Evolutionary conservation across 2,797 vertebrate genomes (phyloP), one percentile per base, ranked within the genome.

Genomic region (Aviceda leuphotes): DNA sequence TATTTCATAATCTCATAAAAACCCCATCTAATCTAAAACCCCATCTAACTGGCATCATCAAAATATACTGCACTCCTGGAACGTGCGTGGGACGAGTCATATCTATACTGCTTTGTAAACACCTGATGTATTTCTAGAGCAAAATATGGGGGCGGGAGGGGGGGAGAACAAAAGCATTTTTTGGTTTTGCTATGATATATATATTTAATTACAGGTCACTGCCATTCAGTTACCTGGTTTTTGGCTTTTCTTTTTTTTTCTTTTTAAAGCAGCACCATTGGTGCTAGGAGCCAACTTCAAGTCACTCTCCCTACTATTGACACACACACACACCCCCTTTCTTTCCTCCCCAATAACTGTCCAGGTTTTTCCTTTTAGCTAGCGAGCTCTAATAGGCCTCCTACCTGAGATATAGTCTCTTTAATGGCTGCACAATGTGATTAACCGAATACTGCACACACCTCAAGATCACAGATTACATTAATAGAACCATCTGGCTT

Each of bases 401-500:
- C 15, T 35, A 16, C 89, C 92, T 67, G 91, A 90, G 35, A 41
- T 50, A 80, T 90, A 77, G 90, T 92, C 83, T 83, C 95, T 91
- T 96, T 92, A 92, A 91, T 37, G 93, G 95, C 54, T 11, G 78
- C 72, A 73, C 79, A 11, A 21, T 39, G 96, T 92, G 96, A 97
- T 97, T 79, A 97, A 94, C 95, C 61, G 49, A 33, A 26, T 15
- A 37, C 82, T 63, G 95, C 89, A 55, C 86, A 81, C 74, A 71
- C 93, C 95, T 96, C 96, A 55, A 84, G 91, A 89, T 80, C 91
- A 82, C 68, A 63, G 73, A 43, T 47, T 62, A 74, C 67, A 93
- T 73, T 43, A 93, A 93, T 11, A 49, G 89, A 54, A n/a, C 96
- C 96, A 76, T 90, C 96, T 95, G 97, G 93, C 96, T 94, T 79